These are phyloP conservation scores for Tadarida brasiliensis DNA, from an alignment of 2,797 vertebrate species.

Conservation along the genomic window DNA sequence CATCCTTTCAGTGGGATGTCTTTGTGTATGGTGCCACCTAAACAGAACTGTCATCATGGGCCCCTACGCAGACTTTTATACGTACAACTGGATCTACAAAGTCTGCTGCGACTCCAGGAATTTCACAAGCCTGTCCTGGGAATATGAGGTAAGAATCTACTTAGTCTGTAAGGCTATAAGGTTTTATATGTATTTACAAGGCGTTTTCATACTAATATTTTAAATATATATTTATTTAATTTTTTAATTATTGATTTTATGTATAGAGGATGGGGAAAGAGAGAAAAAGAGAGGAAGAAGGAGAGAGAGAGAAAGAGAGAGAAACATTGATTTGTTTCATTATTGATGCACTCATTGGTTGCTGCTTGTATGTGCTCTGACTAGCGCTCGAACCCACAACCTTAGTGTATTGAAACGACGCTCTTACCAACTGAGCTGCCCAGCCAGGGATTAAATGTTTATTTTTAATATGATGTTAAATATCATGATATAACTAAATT, in stretches of 20 bases:
- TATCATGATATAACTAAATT: background rate
- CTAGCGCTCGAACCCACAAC: background rate
- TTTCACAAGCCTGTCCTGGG: background rate
- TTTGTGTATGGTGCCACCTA: background rate
- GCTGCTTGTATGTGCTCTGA: background rate
- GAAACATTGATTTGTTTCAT: background rate
- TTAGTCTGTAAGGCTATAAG: background rate
- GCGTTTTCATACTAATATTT: background rate
- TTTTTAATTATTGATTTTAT: no score
- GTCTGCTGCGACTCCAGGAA: background rate
- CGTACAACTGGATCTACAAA: background rate
- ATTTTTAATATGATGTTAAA: background rate
- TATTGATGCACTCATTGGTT: background rate
- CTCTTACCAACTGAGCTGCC: no score
- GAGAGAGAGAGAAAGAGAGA: background rate
- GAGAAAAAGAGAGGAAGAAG: no score
- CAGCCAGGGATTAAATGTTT: background rate
- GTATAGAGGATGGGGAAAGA: background rate
- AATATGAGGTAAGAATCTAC: background rate
- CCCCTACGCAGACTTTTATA: background rate
- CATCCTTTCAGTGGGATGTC: background rate
- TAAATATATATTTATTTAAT: background rate
- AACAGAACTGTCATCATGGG: background rate
- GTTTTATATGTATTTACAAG: background rate
- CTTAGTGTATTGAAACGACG: no score